phyloP scores from a whole-genome alignment of 2,888 invertebrate genomes.

The Baccha elongata region DNA sequence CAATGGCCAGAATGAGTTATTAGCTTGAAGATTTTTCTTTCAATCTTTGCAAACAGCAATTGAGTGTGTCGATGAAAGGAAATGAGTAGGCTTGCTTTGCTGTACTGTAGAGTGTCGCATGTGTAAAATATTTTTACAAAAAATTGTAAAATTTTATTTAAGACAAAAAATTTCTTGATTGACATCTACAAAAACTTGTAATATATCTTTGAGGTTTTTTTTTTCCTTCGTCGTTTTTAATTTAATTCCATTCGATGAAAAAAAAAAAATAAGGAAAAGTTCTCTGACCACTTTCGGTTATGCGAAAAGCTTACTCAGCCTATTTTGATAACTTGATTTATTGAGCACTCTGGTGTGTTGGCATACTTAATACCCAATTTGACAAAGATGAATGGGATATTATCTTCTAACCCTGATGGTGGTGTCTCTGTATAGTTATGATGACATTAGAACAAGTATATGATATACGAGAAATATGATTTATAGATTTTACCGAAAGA shows the following conservation, averaged over 20 bases:
- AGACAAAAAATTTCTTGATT: conserved; percentile 23
- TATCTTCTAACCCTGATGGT: no score
- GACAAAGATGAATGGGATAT: conserved; percentile 8
- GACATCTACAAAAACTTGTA: conserved; percentile 40
- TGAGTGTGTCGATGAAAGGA: conserved; percentile 34
- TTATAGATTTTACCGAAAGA: no score
- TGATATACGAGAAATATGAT: no score
- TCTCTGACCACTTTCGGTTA: not conserved
- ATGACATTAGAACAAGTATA: no score
- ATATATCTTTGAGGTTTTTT: not conserved
- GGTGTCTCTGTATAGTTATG: no score
- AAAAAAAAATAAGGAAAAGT: not conserved
- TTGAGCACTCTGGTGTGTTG: conserved; percentile 16
- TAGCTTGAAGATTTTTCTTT: conserved; percentile 48
- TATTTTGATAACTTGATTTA: conserved; percentile 20
- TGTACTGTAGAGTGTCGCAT: conserved; percentile 20
- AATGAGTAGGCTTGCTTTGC: conserved; percentile 54
- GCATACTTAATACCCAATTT: conserved; percentile 1
- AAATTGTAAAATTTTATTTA: conserved; percentile 9
- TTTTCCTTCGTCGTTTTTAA: not conserved
- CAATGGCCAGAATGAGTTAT: conserved; percentile 63
- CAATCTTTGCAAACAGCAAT: not conserved
- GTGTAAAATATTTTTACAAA: conserved; percentile 34
- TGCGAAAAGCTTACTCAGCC: not conserved
- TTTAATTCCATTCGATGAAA: not conserved